Evolutionary conservation across 2,888 invertebrate genomes (phyloP), one percentile per base, ranked within the genome.

Genomic region (Pemphredon lugubris): DNA sequence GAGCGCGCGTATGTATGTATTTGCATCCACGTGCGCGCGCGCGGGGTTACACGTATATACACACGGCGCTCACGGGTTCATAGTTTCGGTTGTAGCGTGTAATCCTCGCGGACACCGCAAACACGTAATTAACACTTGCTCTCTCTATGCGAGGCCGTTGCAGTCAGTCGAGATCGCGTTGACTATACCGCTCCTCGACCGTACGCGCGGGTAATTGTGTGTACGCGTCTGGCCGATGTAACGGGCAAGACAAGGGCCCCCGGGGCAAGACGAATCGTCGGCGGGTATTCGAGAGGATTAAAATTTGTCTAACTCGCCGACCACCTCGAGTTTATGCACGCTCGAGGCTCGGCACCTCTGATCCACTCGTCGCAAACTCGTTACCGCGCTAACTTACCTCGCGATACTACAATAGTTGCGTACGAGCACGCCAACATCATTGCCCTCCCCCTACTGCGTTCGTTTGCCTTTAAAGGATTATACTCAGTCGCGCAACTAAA

Each of bases 111-210:
- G 88, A 88, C 87, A 87, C 89, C 88, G 86, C 88, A 89, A 89
- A 89, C 89, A 88, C 86, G 89, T 89, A 89, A 89, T 89, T 88
- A 89, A 89, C 89, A 88, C 89, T 86, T 87, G 87, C 87, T 87
- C 86, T 80, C 84, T 79, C 83, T 76, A 61, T 50, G 50, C 71
- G 68, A 50, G 53, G 70, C 66, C 63, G 72, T 66, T 67, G 64
- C 70, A 66, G 69, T 73, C 71, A 73, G 66, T 64, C 63, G 69
- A 73, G 75, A 79, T 79, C 79, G 51, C 59, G 61, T 61, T 68
- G 79, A 74, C 73, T 77, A 50, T 69, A 70, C 71, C 61, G 45
- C 3, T 26, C 48, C 37, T 32, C 50, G 72, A 65, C 61, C 48
- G 47, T 64, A 54, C 64, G 21, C 53, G 16, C 45, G 63, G 69